Conservation (phyloP, 2,797 vertebrate genomes). For the Meriones psammophilus region DNA sequence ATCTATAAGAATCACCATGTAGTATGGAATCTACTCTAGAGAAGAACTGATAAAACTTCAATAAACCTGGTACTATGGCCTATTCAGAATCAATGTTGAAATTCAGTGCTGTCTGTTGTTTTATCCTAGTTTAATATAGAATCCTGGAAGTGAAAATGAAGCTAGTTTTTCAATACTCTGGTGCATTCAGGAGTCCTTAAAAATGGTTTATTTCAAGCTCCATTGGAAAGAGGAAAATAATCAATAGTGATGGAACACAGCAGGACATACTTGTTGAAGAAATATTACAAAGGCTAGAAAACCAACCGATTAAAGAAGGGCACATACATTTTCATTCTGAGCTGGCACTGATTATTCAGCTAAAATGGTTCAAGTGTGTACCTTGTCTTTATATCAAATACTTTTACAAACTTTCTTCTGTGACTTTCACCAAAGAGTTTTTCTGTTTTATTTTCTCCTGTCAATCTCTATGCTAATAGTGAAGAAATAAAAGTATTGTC, state of each 20-base stretch:
- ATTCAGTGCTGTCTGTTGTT: not conserved
- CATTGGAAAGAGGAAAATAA: constrained; percentile 81
- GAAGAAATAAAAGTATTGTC: constrained; percentile 8
- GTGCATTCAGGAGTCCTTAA: constrained; percentile 57
- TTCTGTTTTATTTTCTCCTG: not conserved
- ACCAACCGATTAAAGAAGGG: constrained; percentile 55
- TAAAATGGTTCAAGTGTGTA: not conserved
- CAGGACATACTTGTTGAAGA: constrained; percentile 23
- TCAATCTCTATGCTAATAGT: not conserved
- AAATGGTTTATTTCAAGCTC: constrained; percentile 85
- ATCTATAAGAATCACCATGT: not conserved
- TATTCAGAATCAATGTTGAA: not conserved
- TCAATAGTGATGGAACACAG: constrained; percentile 78
- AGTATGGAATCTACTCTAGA: not conserved
- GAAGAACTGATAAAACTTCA: not conserved
- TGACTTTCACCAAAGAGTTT: not conserved
- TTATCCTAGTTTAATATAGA: not conserved
- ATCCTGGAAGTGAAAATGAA: constrained; percentile 56
- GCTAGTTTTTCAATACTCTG: constrained; percentile 55
- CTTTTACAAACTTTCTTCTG: constrained; percentile 10
- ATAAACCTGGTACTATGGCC: not conserved
- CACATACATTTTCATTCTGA: constrained; percentile 34
- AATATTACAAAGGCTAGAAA: constrained; percentile 19
- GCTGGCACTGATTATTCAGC: constrained; percentile 39
- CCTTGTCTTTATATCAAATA: constrained; percentile 4